Base-by-base conservation (phyloP, 2,113 vertebrate species). In the Stigmatopora argus region DNA sequence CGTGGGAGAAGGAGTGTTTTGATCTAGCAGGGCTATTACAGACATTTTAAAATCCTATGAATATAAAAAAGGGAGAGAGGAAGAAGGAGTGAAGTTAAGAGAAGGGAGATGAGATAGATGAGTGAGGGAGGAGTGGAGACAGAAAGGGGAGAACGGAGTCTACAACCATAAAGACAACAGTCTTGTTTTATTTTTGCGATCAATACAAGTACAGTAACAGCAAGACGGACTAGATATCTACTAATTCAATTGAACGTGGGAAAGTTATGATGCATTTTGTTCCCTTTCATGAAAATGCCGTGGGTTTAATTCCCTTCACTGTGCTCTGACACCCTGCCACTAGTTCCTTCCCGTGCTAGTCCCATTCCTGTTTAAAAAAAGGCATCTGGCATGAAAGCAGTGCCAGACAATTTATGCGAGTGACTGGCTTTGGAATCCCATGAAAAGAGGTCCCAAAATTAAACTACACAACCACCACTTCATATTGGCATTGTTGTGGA, bases 21-120 rank as follows among this genome's bases (percentile, higher is more conserved):
- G 85, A 86, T 88, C 81, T 85, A 80, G 71, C 83, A 84, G 78
- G 75, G 83, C 85, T 78, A 88, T 88, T 86, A 88, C 86, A 88
- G 81, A 86, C 85, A 80, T 88, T 88, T 88, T 88, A 85, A 86
- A 88, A 88, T 86, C 86, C 86, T 84, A 87, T 85, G 85, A 88
- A 87, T 86, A 85, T 84, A 87, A 83, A 87, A 76, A 67, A 78
- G 83, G 77, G 82, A 77, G 76, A 49, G 74, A 75, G 79, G 51
- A 70, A 64, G 77, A 72, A n/a, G 62, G 73, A 63, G 56, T 64
- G 63, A 72, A 65, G 67, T 19, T 70, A 73, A 61, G 70, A 66
- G 62, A 53, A 34, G 63, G 69, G 18, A 72, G 73, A 79, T 71
- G 79, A 82, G 72, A 72, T 69, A 74, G 71, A 66, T 48, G 68